Conservation (phyloP, 1,140 invertebrate species). For the Lanistes nyassanus region DNA sequence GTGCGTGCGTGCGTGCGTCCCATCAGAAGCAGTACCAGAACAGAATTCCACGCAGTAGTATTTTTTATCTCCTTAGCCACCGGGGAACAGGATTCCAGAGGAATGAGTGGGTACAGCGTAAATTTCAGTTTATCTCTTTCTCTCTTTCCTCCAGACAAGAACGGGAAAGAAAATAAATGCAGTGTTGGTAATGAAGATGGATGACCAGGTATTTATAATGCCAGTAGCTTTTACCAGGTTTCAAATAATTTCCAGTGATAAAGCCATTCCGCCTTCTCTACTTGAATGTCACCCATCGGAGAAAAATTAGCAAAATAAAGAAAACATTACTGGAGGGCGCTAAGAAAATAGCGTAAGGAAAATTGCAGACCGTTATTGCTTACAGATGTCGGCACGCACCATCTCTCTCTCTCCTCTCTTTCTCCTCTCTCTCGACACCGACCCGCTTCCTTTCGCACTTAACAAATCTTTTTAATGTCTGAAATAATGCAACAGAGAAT, state of each 20-base stretch:
- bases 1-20: background rate
- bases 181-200: background rate
- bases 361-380: background rate
- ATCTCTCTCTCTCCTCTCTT: slow-evolving; percentile 4
- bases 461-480: background rate
- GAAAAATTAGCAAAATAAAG: background rate
- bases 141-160: background rate
- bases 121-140: background rate
- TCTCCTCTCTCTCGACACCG: background rate
- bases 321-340: background rate
- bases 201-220: background rate
- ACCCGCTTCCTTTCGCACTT: background rate
- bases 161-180: background rate
- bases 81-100: background rate
- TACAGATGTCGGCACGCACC: background rate
- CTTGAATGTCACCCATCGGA: background rate
- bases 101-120: background rate
- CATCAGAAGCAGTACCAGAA: background rate
- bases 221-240: background rate
- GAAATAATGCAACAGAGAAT: no score
- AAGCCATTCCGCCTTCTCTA: background rate
- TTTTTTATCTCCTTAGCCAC: background rate
- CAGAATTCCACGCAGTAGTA: background rate
- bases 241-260: background rate
- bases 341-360: background rate